phyloP scores from a whole-genome alignment of 2,797 vertebrate genomes.

The Spinus pinus region DNA sequence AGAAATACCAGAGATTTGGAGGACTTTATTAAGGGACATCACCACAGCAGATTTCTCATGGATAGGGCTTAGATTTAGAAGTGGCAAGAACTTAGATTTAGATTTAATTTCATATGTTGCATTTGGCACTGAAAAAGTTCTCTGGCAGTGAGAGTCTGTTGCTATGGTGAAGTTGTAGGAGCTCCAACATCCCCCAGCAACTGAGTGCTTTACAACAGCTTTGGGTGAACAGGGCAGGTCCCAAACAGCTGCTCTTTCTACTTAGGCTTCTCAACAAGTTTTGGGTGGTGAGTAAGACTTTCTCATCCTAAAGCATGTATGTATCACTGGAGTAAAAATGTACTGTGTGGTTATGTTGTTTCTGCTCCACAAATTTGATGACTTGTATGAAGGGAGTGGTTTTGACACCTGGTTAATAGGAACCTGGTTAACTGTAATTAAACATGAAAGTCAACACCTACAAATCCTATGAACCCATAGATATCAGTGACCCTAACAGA shows the following conservation, averaged over 20 bases:
- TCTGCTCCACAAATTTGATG: background rate
- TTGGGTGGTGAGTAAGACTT: background rate
- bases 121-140: background rate
- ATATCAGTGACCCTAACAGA: background rate
- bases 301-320: background rate
- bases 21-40: background rate
- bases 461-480: background rate
- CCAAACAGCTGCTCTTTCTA: background rate
- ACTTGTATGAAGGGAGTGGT: background rate
- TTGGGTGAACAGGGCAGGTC: background rate
- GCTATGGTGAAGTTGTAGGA: background rate
- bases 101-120: background rate
- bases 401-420: background rate
- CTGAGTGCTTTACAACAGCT: background rate
- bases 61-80: background rate
- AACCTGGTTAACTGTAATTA: background rate
- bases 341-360: background rate
- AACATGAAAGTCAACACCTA: background rate
- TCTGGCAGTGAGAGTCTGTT: background rate
- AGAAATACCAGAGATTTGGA: background rate
- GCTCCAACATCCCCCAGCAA: background rate
- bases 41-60: background rate
- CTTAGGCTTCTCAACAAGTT: background rate
- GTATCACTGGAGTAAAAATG: background rate
- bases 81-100: background rate